Base-by-base conservation (phyloP, 2,888 invertebrate species). In the Dascillus cervinus region DNA sequence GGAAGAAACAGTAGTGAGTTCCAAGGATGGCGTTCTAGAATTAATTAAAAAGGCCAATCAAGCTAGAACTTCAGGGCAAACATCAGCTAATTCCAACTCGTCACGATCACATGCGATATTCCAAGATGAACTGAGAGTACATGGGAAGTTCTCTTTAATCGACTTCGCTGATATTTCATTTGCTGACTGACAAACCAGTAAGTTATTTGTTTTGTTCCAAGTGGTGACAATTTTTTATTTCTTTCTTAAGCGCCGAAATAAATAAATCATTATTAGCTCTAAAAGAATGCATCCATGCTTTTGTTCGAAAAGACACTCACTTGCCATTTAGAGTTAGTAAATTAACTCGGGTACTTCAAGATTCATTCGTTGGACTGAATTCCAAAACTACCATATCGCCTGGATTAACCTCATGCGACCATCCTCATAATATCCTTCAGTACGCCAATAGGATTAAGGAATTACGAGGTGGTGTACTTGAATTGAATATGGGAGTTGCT, bases 51-150 rank as follows among this genome's bases (percentile, higher is more conserved):
- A 86, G 60, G 92, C 91, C 17, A 91, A 90, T 66, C 79, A 76
- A 40, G 87, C 87, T 10, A 70, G 96, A 54, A 98, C 97, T 9
- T 95, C 96, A 4, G 98, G 97, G 29, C 84, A 89, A 69, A 98
- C 98, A 19, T 94, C 95, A 29, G 97, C 97, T 31, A 98, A 98
- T 68, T 83, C 89, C 39, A 96, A 98, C 69, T 97, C 96, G 30
- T 97, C 97, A 22, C 79, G 98, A 49, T 97, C 97, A 37, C 98
- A 98, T 71, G 98, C 98, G 34, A 94, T 98, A 54, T 98, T 98
- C 73, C 97, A 98, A 71, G 92, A 98, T 45, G 82, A 92, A 43
- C 74, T 96, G 37, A 75, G 88, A 22, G 77, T 91, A 38, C 87
- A 94, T 69, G 98, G 98, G 26, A 98, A 98, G 71, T 97, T 98